Percentiles rank a stretch among this genome's conserved stretches.
Conservation (phyloP, 2,113 vertebrate genomes). For the Geococcyx californianus region DNA sequence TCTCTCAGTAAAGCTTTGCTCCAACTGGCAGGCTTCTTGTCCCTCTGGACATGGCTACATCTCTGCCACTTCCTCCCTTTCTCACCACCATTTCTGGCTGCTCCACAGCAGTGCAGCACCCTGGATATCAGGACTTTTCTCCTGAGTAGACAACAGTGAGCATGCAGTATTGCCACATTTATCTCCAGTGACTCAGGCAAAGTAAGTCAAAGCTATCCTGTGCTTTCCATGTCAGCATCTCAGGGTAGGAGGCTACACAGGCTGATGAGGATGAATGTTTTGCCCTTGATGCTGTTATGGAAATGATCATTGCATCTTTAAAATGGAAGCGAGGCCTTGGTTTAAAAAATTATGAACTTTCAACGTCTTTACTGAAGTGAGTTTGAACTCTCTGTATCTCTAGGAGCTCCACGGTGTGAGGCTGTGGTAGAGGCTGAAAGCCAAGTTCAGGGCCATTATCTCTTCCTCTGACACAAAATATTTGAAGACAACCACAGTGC, state of each 20-base stretch:
- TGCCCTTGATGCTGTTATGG: not conserved
- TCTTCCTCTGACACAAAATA: not conserved
- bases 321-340: not conserved
- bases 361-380: not conserved
- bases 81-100: not conserved
- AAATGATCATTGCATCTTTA: not conserved
- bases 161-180: not conserved
- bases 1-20: not conserved
- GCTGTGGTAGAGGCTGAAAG: not conserved
- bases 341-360: not conserved
- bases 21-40: not conserved
- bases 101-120: not conserved
- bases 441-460: not conserved
- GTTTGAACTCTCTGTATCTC: not conserved
- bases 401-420: not conserved
- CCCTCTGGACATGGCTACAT: not conserved
- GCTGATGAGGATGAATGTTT: not conserved
- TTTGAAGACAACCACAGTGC: not conserved
- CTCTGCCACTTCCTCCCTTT: not conserved
- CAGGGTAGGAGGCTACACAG: not conserved
- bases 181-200: not conserved
- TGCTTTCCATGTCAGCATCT: not conserved
- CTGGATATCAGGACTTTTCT: not conserved
- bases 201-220: not conserved
- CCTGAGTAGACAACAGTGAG: not conserved